These are phyloP conservation scores for Abrostola triplasia DNA, from an alignment of 2,888 invertebrate genomes.

Conservation along the genomic window DNA sequence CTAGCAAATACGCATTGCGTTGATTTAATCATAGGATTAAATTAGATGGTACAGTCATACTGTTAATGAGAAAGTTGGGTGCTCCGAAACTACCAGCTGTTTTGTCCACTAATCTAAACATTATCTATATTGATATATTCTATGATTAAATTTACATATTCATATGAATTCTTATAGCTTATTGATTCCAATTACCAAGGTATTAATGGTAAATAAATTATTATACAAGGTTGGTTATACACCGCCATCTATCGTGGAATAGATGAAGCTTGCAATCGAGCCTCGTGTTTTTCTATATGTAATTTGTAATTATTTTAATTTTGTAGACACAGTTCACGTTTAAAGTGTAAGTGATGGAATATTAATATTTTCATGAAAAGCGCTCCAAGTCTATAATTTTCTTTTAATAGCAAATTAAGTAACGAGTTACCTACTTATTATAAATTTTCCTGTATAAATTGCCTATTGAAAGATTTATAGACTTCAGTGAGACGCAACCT, in stretches of 20 bases:
- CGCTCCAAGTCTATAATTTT: slow-evolving; percentile 22
- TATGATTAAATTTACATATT: no score
- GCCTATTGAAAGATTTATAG: slow-evolving; percentile 71
- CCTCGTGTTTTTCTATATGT: not conserved
- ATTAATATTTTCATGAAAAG: not conserved
- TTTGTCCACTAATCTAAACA: not conserved
- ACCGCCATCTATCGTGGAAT: slow-evolving; percentile 42
- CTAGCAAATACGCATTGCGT: slow-evolving; percentile 20
- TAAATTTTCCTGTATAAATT: slow-evolving; percentile 63
- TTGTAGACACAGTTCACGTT: not conserved
- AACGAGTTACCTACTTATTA: slow-evolving; percentile 14
- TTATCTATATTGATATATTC: not conserved
- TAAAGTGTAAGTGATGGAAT: not conserved
- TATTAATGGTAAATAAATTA: not conserved
- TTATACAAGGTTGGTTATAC: not conserved
- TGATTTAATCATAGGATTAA: slow-evolving; percentile 41
- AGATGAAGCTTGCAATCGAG: slow-evolving; percentile 4
- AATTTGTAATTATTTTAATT: not conserved
- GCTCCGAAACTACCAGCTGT: slow-evolving; percentile 1
- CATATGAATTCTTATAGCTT: no score
- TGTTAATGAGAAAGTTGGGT: slow-evolving; percentile 22
- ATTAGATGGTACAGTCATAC: slow-evolving; percentile 30
- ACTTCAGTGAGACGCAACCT: slow-evolving; percentile 70
- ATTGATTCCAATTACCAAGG: not conserved
- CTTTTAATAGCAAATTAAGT: slow-evolving; percentile 34